Evolutionary conservation across 2,113 vertebrate species (phyloP), one percentile per base, ranked within the genome.

Genomic region (Sigmodon hispidus): DNA sequence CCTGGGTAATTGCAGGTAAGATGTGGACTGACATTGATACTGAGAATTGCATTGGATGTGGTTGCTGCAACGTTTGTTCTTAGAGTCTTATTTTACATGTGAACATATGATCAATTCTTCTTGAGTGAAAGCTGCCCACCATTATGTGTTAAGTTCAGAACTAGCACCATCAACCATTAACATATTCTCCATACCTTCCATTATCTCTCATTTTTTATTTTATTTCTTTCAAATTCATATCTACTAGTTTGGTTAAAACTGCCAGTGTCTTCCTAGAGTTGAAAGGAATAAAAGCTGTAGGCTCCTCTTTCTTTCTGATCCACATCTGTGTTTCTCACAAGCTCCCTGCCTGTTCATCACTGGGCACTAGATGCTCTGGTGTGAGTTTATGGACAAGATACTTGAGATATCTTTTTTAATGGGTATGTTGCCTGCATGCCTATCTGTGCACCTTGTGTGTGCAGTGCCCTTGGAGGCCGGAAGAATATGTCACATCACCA

Each of bases 1-100:
- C 99, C 0, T 99, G 99, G 91, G 99, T 99, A 48, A 99, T 99
- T 55, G 99, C 99, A 98, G 99, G 99, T 99, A 96, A 98, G 97
- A 16, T 43, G 31, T 22, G 21, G 9, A 59, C 43, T 52, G 24
- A 29, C 34, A 7, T 13, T 48, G 2, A 4, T 16, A 9, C 65
- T 88, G 65, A 85, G 83, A 93, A 63, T 7, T n/a, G 3, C 13
- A 2, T 67, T 45, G 11, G 16, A 34, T 4, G 26, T 5, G 70
- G 1, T 63, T 90, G 22, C 43, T 57, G 89, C 80, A 45, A 17
- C 1, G 40, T 55, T 52, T 40, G 61, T 59, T 81, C 89, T 94
- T 92, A 79, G 91, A 65, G 59, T 93, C 90, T 89, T 31, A 8
- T 59, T 89, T 94, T 65, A 48, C 16, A 15, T 70, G 8, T 36